Conservation (phyloP, 2,888 invertebrate genomes). For the Argyresthia goedartella region DNA sequence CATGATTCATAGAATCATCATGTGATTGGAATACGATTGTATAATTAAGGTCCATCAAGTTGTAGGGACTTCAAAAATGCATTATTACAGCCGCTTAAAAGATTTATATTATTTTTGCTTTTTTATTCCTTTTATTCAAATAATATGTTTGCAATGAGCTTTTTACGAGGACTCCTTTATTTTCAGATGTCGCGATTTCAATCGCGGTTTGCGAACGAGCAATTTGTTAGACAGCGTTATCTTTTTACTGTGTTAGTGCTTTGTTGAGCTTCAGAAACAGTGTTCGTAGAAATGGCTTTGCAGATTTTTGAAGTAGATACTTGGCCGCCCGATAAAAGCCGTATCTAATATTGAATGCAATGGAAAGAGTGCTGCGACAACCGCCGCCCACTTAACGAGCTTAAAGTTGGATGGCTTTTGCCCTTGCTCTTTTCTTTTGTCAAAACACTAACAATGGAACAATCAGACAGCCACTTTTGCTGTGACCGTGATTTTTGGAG, state of each 20-base stretch:
- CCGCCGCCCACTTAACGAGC: constrained; percentile 1
- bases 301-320: too few relatives aligned
- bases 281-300: too few relatives aligned
- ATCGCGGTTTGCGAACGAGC: neutral
- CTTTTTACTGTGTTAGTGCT: too few relatives aligned
- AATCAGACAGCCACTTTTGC: neutral
- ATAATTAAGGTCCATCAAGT: constrained; percentile 4
- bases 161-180: neutral
- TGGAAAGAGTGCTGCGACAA: too few relatives aligned
- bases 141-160: neutral
- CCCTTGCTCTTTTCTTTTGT: constrained; percentile 10
- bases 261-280: too few relatives aligned
- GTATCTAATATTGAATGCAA: too few relatives aligned
- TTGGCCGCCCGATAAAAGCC: too few relatives aligned
- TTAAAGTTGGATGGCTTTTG: constrained; percentile 8
- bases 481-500: too few relatives aligned
- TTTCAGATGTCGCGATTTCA: neutral
- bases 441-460: neutral
- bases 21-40: constrained; percentile 21
- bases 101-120: neutral
- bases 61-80: neutral
- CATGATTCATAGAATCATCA: constrained; percentile 17
- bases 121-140: neutral
- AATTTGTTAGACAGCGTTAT: too few relatives aligned
- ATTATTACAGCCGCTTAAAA: neutral